Percentiles rank a stretch among this genome's conserved stretches.
phyloP scores from a whole-genome alignment of 1,140 invertebrate species.

The Aleiodes sp. region DNA sequence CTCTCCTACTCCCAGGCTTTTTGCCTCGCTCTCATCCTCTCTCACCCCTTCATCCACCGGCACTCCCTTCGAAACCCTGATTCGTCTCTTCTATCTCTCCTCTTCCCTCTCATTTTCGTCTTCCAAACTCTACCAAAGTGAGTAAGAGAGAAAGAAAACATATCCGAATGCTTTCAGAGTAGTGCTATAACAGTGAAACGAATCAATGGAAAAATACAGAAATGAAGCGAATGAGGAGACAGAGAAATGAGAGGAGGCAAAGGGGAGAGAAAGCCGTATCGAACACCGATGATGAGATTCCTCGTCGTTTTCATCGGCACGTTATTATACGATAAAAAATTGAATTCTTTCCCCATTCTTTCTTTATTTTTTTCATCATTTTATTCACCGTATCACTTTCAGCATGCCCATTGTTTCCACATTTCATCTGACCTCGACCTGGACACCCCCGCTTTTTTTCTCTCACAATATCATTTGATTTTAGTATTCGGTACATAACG shows the following conservation, averaged over 20 bases:
- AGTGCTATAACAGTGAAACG: conserved; percentile 43
- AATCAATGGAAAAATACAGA: conserved; percentile 62
- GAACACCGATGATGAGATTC: conserved; percentile 3
- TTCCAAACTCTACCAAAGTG: conserved; percentile 22
- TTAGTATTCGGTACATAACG: conserved; percentile 18
- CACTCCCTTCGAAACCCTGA: neutral
- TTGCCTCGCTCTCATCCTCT: too few species aligned
- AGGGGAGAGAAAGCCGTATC: neutral
- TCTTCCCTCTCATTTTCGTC: conserved; percentile 3
- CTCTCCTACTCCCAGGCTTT: conserved; percentile 43
- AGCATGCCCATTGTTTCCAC: neutral
- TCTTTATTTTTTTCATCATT: neutral
- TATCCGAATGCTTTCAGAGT: conserved; percentile 34
- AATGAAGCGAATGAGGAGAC: conserved; percentile 40
- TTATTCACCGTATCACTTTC: neutral
- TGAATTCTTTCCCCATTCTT: neutral
- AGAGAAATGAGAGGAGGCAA: neutral
- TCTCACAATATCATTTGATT: conserved; percentile 10
- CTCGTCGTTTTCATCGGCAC: neutral
- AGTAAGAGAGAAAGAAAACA: neutral
- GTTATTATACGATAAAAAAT: conserved; percentile 10
- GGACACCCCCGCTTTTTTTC: neutral
- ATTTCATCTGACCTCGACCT: neutral
- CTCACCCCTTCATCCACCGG: conserved; percentile 38
- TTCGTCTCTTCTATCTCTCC: conserved; percentile 26